Base-by-base conservation (phyloP, 1,140 invertebrate genomes). In the Zaprionus nigranus region DNA sequence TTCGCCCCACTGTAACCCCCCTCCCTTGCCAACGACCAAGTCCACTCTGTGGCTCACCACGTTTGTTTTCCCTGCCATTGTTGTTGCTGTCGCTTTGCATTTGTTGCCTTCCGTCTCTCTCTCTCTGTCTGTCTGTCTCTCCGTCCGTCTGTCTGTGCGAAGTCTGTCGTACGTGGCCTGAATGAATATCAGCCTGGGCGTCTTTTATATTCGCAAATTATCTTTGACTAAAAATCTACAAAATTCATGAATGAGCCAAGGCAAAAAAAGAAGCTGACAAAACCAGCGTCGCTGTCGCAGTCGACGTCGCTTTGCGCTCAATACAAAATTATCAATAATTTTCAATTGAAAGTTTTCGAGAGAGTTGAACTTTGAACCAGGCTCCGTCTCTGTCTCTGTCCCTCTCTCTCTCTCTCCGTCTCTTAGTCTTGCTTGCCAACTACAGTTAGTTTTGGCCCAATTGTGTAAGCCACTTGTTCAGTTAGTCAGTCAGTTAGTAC, bases 241-340 rank as follows among this genome's bases (percentile, higher is more conserved):
- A 69, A 87, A 84, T 84, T 84, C 78, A 88, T 88, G 85, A 88
- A 90, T 88, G 84, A 88, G 77, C 40, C 53, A 65, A 46, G 40
- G n/a, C 40, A 17, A 46, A 46, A 43, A 43, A 17, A 43, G n/a
- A 17, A n/a, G 40, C 40, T 43, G n/a, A 34, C 30, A 43, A 43
- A n/a, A n/a, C n/a, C n/a, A 17, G n/a, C n/a, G 24, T 43, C 3
- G 40, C 5, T 1, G 38, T n/a, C 38, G 38, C 38, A 40, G 36
- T 38, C 13, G 36, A 38, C 36, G 36, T 38, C 36, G 36, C 36
- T 12, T 15, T 38, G 36, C 61, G 57, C 26, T 61, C 34, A 62
- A 68, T 59, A 53, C 54, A 75, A 38, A 77, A 82, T 66, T 83
- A 61, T 70, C 77, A 77, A 83, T 56, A 53, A 74, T 60, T 57